Evolutionary conservation across 2,113 vertebrate genomes (phyloP).

Genomic region (Gobiocypris rarus): DNA sequence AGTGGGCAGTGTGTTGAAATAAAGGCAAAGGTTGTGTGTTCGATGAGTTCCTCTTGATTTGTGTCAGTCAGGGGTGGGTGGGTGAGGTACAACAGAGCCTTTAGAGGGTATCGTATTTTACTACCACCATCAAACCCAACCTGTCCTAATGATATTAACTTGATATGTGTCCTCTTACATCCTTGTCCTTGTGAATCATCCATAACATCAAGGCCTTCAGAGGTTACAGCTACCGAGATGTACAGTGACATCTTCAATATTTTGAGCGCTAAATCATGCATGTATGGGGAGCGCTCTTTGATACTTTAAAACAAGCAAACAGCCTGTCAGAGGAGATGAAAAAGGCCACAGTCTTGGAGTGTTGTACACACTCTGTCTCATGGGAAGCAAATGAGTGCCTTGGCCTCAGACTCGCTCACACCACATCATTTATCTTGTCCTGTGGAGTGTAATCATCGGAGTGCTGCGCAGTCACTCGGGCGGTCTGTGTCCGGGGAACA

Average conservation of each 20-base stretch:
- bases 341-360: slow-evolving; percentile 44
- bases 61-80: background rate
- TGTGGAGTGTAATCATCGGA: slow-evolving; percentile 58
- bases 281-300: slow-evolving; percentile 28
- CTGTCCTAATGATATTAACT: slow-evolving; percentile 21
- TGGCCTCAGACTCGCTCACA: slow-evolving; percentile 51
- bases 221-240: slow-evolving; percentile 18
- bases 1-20: slow-evolving; percentile 8
- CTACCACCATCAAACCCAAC: slow-evolving; percentile 4
- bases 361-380: slow-evolving; percentile 51
- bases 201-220: slow-evolving; percentile 15
- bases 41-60: background rate
- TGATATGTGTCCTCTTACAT: slow-evolving; percentile 24
- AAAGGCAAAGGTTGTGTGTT: slow-evolving; percentile 6
- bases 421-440: slow-evolving; percentile 60
- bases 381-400: slow-evolving; percentile 51
- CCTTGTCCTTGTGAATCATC: slow-evolving; percentile 29
- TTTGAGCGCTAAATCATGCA: background rate
- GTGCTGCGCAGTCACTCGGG: slow-evolving; percentile 45
- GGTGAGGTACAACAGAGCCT: background rate
- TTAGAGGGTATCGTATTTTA: slow-evolving; percentile 23
- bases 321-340: slow-evolving; percentile 30
- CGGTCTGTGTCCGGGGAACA: slow-evolving; percentile 54
- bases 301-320: slow-evolving; percentile 42
- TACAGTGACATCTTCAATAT: slow-evolving; percentile 14